Evolutionary conservation across 35 echinoderm and acorn worm genomes (phyloP).

Genomic region (Heliocidaris tuberculata): DNA sequence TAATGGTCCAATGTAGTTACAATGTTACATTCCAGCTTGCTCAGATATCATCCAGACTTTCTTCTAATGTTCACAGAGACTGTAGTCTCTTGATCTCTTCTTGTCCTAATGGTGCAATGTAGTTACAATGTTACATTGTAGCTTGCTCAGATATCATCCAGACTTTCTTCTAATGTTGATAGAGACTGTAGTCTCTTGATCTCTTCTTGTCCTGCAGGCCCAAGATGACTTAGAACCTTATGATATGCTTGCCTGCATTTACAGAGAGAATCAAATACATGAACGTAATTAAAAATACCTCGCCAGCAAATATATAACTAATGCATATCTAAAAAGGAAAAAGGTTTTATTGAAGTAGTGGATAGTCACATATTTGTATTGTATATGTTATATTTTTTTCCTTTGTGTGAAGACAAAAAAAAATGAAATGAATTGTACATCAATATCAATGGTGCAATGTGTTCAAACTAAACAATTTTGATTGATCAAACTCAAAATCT

Average conservation of each 20-base stretch:
- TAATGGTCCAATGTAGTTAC: too few species aligned
- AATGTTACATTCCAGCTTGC: too few species aligned
- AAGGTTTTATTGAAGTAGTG: too few species aligned
- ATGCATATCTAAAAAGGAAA: too few species aligned
- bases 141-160: background rate
- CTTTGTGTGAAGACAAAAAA: background rate
- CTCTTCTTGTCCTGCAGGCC: constrained; percentile 34
- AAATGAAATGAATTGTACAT: background rate
- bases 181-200: background rate
- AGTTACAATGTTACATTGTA: background rate
- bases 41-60: too few species aligned
- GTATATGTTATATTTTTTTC: background rate
- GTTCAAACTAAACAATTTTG: background rate
- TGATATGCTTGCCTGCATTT: constrained; percentile 57
- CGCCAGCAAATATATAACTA: too few species aligned
- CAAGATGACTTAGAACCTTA: constrained; percentile 60
- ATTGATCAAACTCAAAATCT: too few species aligned
- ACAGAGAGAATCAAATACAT: background rate
- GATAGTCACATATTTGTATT: background rate
- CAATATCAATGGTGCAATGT: background rate
- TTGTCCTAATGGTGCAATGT: background rate
- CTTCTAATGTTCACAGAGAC: too few species aligned
- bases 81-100: background rate
- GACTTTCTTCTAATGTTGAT: background rate
- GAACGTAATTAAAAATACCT: background rate